These are phyloP conservation scores for Odocoileus hemionus DNA, from an alignment of 2,113 vertebrate species.

Conservation along the genomic window DNA sequence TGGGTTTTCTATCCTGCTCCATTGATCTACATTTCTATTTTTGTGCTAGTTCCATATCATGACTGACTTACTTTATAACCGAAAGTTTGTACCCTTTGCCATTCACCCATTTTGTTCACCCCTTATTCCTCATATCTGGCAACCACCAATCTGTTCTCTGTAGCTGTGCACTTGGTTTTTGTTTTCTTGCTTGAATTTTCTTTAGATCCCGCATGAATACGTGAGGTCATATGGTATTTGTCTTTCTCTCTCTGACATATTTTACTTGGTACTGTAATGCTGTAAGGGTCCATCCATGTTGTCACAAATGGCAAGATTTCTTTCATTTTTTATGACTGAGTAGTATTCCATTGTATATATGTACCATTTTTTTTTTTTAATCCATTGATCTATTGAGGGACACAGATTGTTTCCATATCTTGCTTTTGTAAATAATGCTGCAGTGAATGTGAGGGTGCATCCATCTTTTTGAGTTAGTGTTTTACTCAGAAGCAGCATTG, in stretches of 20 bases:
- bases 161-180: not conserved
- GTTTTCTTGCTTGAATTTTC: not conserved
- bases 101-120: not conserved
- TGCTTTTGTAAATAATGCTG: not conserved
- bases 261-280: not conserved
- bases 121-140: not conserved
- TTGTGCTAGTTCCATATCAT: not conserved
- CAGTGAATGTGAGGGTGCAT: not conserved
- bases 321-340: not conserved
- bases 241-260: not conserved
- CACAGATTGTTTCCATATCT: not conserved
- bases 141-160: not conserved
- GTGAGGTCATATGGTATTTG: not conserved
- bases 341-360: not conserved
- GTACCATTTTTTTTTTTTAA: not conserved
- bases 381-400: not conserved
- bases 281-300: not conserved
- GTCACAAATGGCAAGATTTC: not conserved
- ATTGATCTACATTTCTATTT: not conserved
- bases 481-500: not conserved
- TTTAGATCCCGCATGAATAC: not conserved
- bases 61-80: not conserved
- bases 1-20: not conserved
- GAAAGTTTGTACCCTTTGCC: not conserved
- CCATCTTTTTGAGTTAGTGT: not conserved